phyloP scores from a whole-genome alignment of 2,797 vertebrate species.

The Dryobates pubescens region DNA sequence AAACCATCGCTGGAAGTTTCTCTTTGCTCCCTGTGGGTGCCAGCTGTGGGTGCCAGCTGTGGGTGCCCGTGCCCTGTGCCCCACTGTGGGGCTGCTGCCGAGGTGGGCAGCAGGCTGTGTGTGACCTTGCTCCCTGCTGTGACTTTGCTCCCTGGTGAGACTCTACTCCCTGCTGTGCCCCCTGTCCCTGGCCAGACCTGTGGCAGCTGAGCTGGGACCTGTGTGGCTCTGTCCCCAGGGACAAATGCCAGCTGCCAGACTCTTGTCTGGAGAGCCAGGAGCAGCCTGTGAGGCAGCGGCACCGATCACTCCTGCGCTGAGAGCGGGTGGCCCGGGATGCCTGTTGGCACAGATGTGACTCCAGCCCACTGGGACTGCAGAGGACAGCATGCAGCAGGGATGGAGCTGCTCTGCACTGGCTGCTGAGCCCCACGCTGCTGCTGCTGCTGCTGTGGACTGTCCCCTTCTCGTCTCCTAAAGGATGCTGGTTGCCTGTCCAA shows the following conservation, averaged over 20 bases:
- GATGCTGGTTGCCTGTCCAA: background rate
- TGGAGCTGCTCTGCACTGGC: background rate
- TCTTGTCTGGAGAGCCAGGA: background rate
- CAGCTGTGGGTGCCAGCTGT: rapidly evolving
- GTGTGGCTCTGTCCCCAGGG: background rate
- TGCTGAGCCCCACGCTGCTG: background rate
- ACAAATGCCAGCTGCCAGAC: conserved; percentile 34
- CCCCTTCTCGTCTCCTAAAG: background rate
- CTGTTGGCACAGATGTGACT: background rate
- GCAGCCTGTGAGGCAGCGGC: background rate
- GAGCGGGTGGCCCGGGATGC: rapidly evolving
- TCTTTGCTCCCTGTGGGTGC: background rate
- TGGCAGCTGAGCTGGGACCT: background rate
- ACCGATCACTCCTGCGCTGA: background rate
- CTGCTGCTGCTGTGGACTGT: background rate
- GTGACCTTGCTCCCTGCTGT: background rate
- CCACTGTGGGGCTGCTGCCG: rapidly evolving
- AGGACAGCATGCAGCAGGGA: background rate
- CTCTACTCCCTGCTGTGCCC: too few species aligned
- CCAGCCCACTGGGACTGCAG: background rate
- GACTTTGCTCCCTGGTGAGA: too few species aligned
- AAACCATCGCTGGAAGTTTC: background rate
- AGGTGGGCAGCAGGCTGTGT: background rate
- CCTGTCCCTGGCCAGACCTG: background rate
- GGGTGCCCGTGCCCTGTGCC: rapidly evolving